These are phyloP conservation scores for Amazonetta brasiliensis DNA, from an alignment of 2,797 vertebrate species.

Conservation along the genomic window DNA sequence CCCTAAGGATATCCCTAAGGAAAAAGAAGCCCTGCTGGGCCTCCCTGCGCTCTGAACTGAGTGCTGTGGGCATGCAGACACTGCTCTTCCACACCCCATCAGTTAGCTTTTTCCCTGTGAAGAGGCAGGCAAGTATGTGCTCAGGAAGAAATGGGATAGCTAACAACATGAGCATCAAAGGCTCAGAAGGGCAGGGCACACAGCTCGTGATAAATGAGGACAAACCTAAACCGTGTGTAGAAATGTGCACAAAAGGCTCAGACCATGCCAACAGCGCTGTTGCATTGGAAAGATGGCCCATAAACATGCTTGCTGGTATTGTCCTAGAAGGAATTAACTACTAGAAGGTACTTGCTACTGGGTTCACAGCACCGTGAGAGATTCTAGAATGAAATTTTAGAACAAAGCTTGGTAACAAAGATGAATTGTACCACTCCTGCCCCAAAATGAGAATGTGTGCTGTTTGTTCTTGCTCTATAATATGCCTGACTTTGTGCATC, in stretches of 20 bases:
- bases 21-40: not conserved
- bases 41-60: not conserved
- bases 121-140: accelerated
- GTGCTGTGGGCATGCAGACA: not conserved
- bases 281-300: not conserved
- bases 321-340: not conserved
- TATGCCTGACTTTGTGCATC: not conserved
- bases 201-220: not conserved
- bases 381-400: not conserved
- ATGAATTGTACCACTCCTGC: not conserved
- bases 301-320: not conserved
- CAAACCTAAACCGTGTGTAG: not conserved
- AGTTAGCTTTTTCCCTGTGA: not conserved
- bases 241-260: not conserved
- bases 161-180: not conserved
- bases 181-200: not conserved
- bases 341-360: not conserved
- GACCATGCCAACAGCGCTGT: not conserved
- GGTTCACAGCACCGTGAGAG: not conserved
- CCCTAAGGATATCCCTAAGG: not conserved
- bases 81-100: not conserved
- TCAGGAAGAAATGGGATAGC: not conserved
- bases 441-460: not conserved
- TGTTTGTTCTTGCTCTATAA: not conserved
- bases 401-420: not conserved